Evolutionary conservation across 2,888 invertebrate genomes (phyloP).

Genomic region (Maniola hyperantus): DNA sequence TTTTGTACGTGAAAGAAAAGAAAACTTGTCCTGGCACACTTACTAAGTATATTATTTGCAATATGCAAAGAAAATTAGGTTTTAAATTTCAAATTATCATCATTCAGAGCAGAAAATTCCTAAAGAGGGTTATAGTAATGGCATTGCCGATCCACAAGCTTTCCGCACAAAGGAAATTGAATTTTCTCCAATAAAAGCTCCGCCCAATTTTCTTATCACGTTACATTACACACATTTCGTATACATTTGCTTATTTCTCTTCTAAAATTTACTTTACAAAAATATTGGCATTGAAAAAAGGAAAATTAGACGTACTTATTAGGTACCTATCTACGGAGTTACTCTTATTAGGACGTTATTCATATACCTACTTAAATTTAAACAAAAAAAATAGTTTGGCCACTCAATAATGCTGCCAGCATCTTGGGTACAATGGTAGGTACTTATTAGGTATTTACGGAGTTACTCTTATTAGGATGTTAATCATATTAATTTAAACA

Average conservation of each 20-base stretch:
- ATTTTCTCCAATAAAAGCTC: slow-evolving; percentile 30
- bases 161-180: slow-evolving; percentile 31
- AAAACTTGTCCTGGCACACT: no score
- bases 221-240: slow-evolving; percentile 22
- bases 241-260: slow-evolving; percentile 13
- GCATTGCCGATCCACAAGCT: slow-evolving; percentile 13
- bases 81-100: slow-evolving; percentile 8
- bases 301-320: background rate
- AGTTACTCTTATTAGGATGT: no score
- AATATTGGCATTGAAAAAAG: background rate
- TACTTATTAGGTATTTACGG: background rate
- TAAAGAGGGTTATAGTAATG: slow-evolving; percentile 11
- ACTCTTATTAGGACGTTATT: no score
- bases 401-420: no score
- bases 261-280: background rate
- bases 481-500: no score
- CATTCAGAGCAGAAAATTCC: background rate
- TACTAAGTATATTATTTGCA: background rate
- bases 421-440: no score
- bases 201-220: slow-evolving; percentile 30
- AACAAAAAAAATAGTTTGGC: no score
- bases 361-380: no score
- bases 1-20: no score
- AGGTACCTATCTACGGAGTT: no score
- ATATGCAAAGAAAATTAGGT: background rate